Conservation (phyloP, 92 coral and sea anemone genomes). For the Porites rus region DNA sequence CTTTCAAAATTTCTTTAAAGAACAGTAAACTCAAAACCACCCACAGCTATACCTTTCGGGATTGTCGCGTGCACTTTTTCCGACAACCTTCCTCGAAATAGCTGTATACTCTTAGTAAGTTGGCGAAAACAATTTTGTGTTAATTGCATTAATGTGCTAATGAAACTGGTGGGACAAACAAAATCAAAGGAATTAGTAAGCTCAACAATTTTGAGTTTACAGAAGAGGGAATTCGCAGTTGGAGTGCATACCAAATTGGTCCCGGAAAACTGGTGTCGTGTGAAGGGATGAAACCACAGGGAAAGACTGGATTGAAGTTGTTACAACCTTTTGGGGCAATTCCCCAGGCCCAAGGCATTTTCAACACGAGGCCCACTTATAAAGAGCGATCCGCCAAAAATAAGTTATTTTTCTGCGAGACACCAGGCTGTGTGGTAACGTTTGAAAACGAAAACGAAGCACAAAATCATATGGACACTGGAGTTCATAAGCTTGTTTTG, state of each 20-base stretch:
- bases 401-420: conserved; percentile 54
- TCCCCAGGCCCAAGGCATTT: neutral
- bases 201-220: conserved; percentile 35
- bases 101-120: too few relatives aligned
- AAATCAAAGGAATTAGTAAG: conserved; percentile 39
- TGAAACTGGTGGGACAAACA: conserved; percentile 3
- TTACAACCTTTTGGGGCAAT: conserved; percentile 42
- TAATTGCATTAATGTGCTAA: neutral
- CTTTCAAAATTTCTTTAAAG: too few relatives aligned
- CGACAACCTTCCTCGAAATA: too few relatives aligned
- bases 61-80: too few relatives aligned
- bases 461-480: conserved; percentile 59
- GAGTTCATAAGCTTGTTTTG: conserved; percentile 41
- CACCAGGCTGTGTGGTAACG: conserved; percentile 44
- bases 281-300: conserved; percentile 2
- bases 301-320: conserved; percentile 37
- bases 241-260: conserved; percentile 39
- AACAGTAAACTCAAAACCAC: too few relatives aligned
- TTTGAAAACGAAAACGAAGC: conserved; percentile 46
- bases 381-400: neutral
- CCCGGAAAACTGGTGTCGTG: conserved; percentile 45
- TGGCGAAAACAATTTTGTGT: too few relatives aligned
- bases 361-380: neutral
- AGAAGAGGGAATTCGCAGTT: conserved; percentile 38
- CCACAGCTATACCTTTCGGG: too few relatives aligned